Percentiles rank a stretch among this genome's conserved stretches.
Conservation (phyloP, 1,140 invertebrate genomes). For the Drosophila pseudoobscura region DNA sequence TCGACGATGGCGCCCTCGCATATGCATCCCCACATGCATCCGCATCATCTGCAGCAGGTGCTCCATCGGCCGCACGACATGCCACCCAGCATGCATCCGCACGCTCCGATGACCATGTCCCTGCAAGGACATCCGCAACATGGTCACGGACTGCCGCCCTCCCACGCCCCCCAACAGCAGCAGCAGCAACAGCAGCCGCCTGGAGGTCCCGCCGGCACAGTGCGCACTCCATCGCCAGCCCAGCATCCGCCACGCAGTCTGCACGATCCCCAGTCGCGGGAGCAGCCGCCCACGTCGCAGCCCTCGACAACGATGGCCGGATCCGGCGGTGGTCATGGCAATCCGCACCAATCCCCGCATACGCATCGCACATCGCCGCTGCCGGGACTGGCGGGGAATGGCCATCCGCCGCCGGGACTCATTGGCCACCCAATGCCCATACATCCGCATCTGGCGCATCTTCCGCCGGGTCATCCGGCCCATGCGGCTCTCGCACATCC, state of each 20-base stretch:
- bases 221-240: constrained; percentile 78
- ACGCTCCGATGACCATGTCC: constrained; percentile 71
- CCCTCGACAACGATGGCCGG: constrained; percentile 61
- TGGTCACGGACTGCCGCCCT: constrained; percentile 56
- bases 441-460: constrained; percentile 76
- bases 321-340: constrained; percentile 30
- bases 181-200: constrained; percentile 77
- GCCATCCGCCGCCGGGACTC: constrained; percentile 64
- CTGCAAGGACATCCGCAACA: constrained; percentile 72
- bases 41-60: constrained; percentile 61
- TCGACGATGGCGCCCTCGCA: constrained; percentile 72
- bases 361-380: constrained; percentile 76
- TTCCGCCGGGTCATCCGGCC: constrained; percentile 79
- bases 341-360: constrained; percentile 71
- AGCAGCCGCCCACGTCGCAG: constrained; percentile 58
- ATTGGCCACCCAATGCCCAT: constrained; percentile 79
- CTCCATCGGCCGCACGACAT: constrained; percentile 76
- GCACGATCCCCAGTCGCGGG: constrained; percentile 64
- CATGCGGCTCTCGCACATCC: constrained; percentile 76
- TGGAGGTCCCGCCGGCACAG: constrained; percentile 83
- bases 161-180: constrained; percentile 81
- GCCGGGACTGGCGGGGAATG: constrained; percentile 63
- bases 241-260: constrained; percentile 69
- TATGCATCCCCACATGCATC: constrained; percentile 75
- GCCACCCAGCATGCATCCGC: constrained; percentile 71